Percentiles rank a stretch among this genome's conserved stretches.
These are phyloP conservation scores for Arctia plantaginis DNA, from an alignment of 2,888 invertebrate genomes.

Conservation along the genomic window DNA sequence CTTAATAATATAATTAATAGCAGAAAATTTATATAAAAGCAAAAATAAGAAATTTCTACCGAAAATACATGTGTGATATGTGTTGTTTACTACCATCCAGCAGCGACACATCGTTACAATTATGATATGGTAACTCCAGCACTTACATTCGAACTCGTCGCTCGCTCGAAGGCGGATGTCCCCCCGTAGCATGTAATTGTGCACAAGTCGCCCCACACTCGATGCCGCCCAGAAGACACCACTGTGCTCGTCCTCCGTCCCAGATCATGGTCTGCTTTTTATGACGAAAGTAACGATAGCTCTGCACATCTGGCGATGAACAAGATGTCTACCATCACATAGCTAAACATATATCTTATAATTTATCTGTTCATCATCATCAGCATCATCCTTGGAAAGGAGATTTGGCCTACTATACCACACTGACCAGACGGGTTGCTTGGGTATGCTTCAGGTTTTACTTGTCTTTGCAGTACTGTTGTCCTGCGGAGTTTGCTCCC, in stretches of 20 bases:
- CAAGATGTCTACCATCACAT: not conserved
- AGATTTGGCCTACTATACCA: too few species aligned
- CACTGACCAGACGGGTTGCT: too few species aligned
- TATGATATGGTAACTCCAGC: not conserved
- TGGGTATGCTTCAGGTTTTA: too few species aligned
- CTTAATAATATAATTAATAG: not conserved
- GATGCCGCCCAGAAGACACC: conserved; percentile 90
- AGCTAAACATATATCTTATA: too few species aligned
- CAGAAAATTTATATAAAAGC: not conserved
- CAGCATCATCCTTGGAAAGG: too few species aligned
- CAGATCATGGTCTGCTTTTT: conserved; percentile 95
- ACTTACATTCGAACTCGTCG: conserved; percentile 89
- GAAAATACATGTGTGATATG: not conserved
- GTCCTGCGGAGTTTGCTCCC: too few species aligned
- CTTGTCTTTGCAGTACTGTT: too few species aligned
- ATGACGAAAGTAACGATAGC: conserved; percentile 90
- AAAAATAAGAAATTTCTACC: not conserved
- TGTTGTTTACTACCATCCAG: not conserved
- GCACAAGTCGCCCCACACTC: conserved; percentile 89
- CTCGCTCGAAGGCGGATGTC: conserved; percentile 83
- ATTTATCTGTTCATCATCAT: too few species aligned
- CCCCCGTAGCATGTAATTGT: conserved; percentile 88
- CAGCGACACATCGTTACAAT: not conserved
- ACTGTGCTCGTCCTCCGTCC: conserved; percentile 89
- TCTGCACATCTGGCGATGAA: conserved; percentile 80